Conservation (phyloP, 1,140 invertebrate genomes). For the Rhopalosiphum padi region DNA sequence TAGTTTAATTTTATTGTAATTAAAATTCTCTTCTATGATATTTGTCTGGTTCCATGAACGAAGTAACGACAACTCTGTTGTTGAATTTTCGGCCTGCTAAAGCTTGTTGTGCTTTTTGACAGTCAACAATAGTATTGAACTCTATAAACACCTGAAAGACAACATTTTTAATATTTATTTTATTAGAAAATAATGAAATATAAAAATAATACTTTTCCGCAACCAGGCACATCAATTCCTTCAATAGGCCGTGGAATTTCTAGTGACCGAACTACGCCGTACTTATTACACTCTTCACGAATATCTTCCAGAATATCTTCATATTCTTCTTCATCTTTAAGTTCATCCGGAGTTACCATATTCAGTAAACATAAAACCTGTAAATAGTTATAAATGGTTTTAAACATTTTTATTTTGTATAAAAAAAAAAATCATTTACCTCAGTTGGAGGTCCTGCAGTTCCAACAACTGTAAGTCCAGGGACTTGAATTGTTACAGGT, state of each 20-base stretch:
- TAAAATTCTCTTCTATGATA: constrained; percentile 99
- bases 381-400: constrained; percentile 56
- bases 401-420: background rate
- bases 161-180: constrained; percentile 52
- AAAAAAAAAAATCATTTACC: constrained; percentile 63
- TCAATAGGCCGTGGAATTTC: constrained; percentile 98
- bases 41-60: constrained; percentile 98
- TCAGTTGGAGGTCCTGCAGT: constrained; percentile 93
- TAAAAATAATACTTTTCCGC: constrained; percentile 83
- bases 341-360: constrained; percentile 97
- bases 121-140: constrained; percentile 94
- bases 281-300: constrained; percentile 97
- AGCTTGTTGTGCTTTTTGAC: constrained; percentile 98
- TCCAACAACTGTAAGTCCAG: constrained; percentile 88
- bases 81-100: constrained; percentile 98
- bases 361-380: constrained; percentile 96
- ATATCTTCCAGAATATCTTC: constrained; percentile 99
- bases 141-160: constrained; percentile 92
- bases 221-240: constrained; percentile 96
- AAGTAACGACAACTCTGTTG: constrained; percentile 97
- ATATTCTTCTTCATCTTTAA: constrained; percentile 98
- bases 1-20: background rate
- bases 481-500: constrained; percentile 89
- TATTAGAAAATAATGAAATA: background rate
- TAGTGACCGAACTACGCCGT: constrained; percentile 92